Base-by-base conservation (phyloP, 2,113 vertebrate genomes). In the Tupaia tana region DNA sequence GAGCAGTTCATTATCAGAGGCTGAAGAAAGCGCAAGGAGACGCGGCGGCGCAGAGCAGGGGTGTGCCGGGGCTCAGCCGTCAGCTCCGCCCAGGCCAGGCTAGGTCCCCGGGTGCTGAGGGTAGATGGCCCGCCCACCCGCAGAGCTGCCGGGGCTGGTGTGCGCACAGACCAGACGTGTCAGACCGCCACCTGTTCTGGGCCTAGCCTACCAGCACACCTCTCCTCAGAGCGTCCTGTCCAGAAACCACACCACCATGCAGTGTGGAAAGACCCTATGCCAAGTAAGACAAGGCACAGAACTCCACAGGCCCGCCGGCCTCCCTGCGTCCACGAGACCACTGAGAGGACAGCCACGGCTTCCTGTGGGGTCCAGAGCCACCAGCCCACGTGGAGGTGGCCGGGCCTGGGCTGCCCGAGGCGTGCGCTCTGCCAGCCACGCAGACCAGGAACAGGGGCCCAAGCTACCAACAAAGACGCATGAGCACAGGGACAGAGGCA, bases 1-100 rank as follows among this genome's bases (percentile, higher is more conserved):
- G 83, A 96, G 29, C 91, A 79, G 91, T 92, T 94, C 90, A 85
- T 93, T 90, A 89, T 84, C 94, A 78, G 43, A 89, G 63, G 19
- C 25, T n/a, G 25, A 73, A 90, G 31, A 61, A 29, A 54, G 75
- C 52, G 19, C 31, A 34, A 81, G 87, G 93, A 93, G 52, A 93
- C 22, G 25, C 19, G 93, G 94, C 92, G 4, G 80, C 31, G 6
- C 86, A 74, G 31, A 86, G 2, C 43, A 85, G 58, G 75, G 64
- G 52, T 79, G 58, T 29, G 29, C 24, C 70, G 63, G 58, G 54
- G 22, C 43, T 56, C 67, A 27, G 22, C 52, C 22, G 25, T 18
- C 56, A 64, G 20, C 22, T 11, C 5, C 12, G 25, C 16, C 16
- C 66, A 24, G 54, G 79, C 4, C 16, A 83, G 69, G 61, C 15